Evolutionary conservation across 2,113 vertebrate genomes (phyloP), one percentile per base, ranked within the genome.

Genomic region (Leuciscus idus): DNA sequence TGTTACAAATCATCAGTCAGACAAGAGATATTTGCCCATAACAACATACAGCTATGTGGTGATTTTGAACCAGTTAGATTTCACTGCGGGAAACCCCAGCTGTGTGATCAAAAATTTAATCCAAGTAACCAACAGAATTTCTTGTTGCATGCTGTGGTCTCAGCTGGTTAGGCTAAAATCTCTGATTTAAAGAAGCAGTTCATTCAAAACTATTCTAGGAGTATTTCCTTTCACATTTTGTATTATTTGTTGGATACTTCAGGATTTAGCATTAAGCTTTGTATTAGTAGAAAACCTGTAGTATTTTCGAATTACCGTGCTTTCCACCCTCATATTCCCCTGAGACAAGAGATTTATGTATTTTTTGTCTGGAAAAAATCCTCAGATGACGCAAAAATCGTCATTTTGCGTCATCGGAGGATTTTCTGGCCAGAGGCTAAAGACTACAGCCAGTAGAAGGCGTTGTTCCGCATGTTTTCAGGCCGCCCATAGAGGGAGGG

Each of bases 71-170:
- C 6, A 7, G 43, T 48, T n/a, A 4, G 6, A 28, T 48, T 48
- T 74, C 39, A 75, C n/a, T 75, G 43, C 55, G 3, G 72, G 5
- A 43, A 43, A 43, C 43, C 11, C 39, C 21, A 46, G 39, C 39
- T 13, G 39, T 23, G 36, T 74, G 72, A 74, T 74, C 46, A 75
- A 75, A 74, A 75, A 48, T 75, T 17, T 43, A 48, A 75, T 50
- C 43, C 43, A 43, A 43, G 36, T 73, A 43, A 72, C 36, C 36
- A 72, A 43, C 21, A 43, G 43, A 28, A 75, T 48, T 17, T 50
- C n/a, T 48, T 50, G 43, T 75, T 74, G 23, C 39, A 48, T 74
- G 39, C 26, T 74, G 72, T 46, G 12, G 72, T 48, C n/a, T 26
- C 39, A 48, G 72, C 12, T 48, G 72, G 72, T 48, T 48, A n/a